These are phyloP conservation scores for Periphyllus acericola DNA, from an alignment of 2,888 invertebrate genomes.

Conservation along the genomic window DNA sequence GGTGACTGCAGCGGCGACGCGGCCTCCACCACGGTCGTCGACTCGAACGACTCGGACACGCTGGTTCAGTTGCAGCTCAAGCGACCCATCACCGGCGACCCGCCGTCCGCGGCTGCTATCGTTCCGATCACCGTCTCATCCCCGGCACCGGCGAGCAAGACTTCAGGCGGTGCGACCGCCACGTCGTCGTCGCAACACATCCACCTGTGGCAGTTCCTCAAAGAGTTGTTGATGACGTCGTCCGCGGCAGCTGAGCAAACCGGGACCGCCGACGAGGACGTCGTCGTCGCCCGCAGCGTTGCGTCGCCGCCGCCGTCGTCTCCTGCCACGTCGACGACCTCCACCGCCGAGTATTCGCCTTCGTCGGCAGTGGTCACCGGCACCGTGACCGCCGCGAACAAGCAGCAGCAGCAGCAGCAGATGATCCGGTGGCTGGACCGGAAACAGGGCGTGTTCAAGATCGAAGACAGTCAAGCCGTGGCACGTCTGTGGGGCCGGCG, in stretches of 20 bases:
- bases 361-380: neutral
- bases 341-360: neutral
- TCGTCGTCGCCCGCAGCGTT: neutral
- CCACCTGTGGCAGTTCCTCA: conserved; percentile 98
- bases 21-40: too few species aligned
- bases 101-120: conserved; percentile 6
- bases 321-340: neutral
- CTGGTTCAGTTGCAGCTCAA: neutral
- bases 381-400: neutral
- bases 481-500: conserved; percentile 98
- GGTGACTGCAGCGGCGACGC: neutral
- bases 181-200: conserved; percentile 82
- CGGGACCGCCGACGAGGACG: neutral
- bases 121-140: conserved; percentile 50
- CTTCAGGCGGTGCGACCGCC: conserved; percentile 61
- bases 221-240: conserved; percentile 78
- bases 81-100: neutral
- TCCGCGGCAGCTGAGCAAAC: neutral
- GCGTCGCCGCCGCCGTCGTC: neutral
- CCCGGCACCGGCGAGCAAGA: conserved; percentile 69
- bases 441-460: conserved; percentile 95
- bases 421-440: conserved; percentile 92
- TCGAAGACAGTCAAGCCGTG: conserved; percentile 96
- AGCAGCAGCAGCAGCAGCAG: conserved; percentile 13
- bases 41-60: neutral